Percentiles rank a stretch among this genome's conserved stretches.
Conservation (phyloP, 2,888 invertebrate species). For the Teleiodes luculella region DNA sequence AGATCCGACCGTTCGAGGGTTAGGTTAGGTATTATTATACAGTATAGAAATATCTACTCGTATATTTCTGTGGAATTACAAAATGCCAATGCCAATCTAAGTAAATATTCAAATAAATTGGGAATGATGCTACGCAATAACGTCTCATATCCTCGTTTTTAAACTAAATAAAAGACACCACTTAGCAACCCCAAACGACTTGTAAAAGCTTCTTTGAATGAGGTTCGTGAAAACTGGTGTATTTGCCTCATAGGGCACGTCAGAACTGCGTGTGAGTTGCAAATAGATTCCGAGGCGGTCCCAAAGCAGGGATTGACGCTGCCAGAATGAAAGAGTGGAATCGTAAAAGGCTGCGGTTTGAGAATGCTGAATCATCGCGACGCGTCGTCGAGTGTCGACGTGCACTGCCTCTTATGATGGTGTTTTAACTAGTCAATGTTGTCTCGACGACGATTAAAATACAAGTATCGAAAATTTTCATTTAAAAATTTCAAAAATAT, state of each 20-base stretch:
- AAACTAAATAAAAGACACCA: too few species aligned
- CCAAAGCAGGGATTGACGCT: constrained; percentile 54
- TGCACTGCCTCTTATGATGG: constrained; percentile 56
- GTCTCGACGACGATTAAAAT: constrained; percentile 14
- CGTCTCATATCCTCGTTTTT: too few species aligned
- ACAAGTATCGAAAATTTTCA: too few species aligned
- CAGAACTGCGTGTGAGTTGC: constrained; percentile 46
- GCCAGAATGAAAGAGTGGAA: constrained; percentile 63
- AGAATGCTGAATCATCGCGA: constrained; percentile 73
- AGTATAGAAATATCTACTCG: too few species aligned
- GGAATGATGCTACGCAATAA: too few species aligned
- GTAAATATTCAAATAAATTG: too few species aligned
- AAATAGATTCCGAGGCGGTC: constrained; percentile 13
- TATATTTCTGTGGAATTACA: too few species aligned
- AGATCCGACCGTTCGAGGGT: too few species aligned
- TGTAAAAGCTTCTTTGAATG: constrained; percentile 12
- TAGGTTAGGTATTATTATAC: too few species aligned
- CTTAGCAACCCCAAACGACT: not conserved
- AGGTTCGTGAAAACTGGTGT: constrained; percentile 25
- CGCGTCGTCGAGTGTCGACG: constrained; percentile 42
- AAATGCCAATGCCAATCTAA: too few species aligned
- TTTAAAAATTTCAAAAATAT: too few species aligned
- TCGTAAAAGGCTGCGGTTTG: constrained; percentile 72
- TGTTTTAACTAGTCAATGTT: constrained; percentile 61
- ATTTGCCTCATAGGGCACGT: constrained; percentile 35